Base-by-base conservation (phyloP, 2,888 invertebrate genomes). In the Hemaris fuciformis region DNA sequence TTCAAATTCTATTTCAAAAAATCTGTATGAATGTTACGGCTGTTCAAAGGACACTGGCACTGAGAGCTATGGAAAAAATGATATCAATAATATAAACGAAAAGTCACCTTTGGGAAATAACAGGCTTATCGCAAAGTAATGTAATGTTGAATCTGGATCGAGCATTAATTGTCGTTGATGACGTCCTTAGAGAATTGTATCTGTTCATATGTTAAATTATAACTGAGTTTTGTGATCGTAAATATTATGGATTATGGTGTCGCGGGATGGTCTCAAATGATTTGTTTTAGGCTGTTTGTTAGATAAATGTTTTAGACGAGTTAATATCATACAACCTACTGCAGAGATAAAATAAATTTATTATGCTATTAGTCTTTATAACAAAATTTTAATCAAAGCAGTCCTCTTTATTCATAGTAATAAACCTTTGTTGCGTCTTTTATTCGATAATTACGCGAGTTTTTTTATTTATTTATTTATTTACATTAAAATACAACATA, bases 81-180 rank as follows among this genome's bases (percentile, higher is more conserved):
- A 18, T 53, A 31, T 31, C 27, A 22, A 31, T 38, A 38, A n/a
- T 38, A 38, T 38, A 38, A 8, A 27, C 8, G 27, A 25, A 61
- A 58, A 25, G 18, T 25, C 18, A 20, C 61, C 61, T 45, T 43
- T 41, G 57, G 61, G 61, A 61, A 61, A 61, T 61, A 38, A 27
- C 53, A 53, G 31, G 53, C 53, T 27, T 53, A 53, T 53, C 53
- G 53, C 53, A 53, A 53, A 53, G 53, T 53, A 53, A 53, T 53
- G 53, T 53, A 27, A 53, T 53, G 53, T 53, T 53, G 53, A 53
- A 27, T 53, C 53, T 31, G 53, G 27, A 53, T 53, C 31, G 53
- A 31, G 31, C 53, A 53, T 53, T 53, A 53, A 53, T 53, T 53
- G 53, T 53, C 53, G 53, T 31, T 53, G 53, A 53, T 53, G 27